Base-by-base conservation (phyloP, 1,140 invertebrate species). In the Caenorhabditis briggsae region DNA sequence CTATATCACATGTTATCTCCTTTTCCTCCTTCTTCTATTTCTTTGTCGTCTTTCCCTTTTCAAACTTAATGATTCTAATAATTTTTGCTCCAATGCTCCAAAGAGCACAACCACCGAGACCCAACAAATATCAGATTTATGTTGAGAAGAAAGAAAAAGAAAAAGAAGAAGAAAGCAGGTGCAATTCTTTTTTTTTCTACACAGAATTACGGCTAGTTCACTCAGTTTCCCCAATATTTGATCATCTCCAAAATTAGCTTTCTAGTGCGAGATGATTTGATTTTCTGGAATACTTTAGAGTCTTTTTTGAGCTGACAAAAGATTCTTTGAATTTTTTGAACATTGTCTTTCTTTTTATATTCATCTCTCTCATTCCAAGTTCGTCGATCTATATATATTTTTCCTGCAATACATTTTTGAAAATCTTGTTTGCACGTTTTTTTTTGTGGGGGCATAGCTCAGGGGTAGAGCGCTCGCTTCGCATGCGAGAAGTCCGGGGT, bases 391-490 rank as follows among this genome's bases (percentile, higher is more conserved):
- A n/a, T 33, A 33, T 33, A 33, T 33, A 33, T 33, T 2, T 33
- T 3, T 33, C 33, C 33, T 33, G 50, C 0, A 12, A 11, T 53
- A 12, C 50, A 53, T 53, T 53, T 53, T 53, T 53, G 50, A 53
- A 53, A 12, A 2, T 53, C 50, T 53, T 16, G 11, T 53, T 53
- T 2, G 33, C 33, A 33, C 33, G 33, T 53, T 53, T 16, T 11
- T n/a, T 2, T 1, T 2, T 53, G 14, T n/a, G 89, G 89, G 89
- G 89, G 89, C 89, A 89, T 89, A 89, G 89, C 89, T 89, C 89
- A 89, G 89, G 88, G 89, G 89, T 89, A 89, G 89, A 89, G 89
- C 89, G 89, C 88, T 89, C 88, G 89, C 89, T 89, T 89, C 58
- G 88, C 88, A 89, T 89, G 88, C 88, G 88, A 88, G 87, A 89